phyloP scores from a whole-genome alignment of 2,113 vertebrate genomes.

The Pseudolaguvia tuberculata region DNA sequence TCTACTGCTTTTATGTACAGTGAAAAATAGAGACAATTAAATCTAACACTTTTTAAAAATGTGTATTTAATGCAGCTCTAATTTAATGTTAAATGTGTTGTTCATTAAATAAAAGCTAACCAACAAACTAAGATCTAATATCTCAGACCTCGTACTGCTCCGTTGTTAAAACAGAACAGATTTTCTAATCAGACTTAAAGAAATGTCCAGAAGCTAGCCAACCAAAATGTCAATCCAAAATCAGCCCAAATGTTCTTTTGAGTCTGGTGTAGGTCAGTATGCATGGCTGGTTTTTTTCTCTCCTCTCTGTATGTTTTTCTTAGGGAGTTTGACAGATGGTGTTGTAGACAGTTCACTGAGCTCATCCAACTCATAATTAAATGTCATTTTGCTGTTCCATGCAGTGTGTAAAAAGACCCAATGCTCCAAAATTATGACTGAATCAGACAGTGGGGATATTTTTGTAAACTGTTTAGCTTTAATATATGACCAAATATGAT shows the following conservation, averaged over 20 bases:
- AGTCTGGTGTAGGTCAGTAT: no score
- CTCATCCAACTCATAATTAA: neutral
- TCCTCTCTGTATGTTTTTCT: slow-evolving; percentile 4
- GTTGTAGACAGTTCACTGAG: neutral
- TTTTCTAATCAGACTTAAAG: neutral
- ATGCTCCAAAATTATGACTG: neutral
- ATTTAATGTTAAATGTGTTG: no score
- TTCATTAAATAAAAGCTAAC: neutral
- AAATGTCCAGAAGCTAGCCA: neutral
- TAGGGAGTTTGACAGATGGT: neutral
- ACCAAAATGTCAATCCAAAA: no score
- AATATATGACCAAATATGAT: no score
- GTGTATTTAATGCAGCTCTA: no score
- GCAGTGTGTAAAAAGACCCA: slow-evolving; percentile 2
- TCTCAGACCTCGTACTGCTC: neutral
- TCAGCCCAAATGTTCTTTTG: no score
- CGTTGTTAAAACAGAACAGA: neutral
- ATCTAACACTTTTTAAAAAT: neutral
- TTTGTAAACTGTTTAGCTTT: no score
- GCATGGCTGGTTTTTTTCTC: neutral
- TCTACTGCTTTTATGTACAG: no score
- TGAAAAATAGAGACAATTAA: neutral
- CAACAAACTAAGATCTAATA: neutral
- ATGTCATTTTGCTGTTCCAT: neutral
- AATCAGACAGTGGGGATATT: neutral